Conservation (phyloP, 2,113 vertebrate genomes). For the Ctenomys sociabilis region DNA sequence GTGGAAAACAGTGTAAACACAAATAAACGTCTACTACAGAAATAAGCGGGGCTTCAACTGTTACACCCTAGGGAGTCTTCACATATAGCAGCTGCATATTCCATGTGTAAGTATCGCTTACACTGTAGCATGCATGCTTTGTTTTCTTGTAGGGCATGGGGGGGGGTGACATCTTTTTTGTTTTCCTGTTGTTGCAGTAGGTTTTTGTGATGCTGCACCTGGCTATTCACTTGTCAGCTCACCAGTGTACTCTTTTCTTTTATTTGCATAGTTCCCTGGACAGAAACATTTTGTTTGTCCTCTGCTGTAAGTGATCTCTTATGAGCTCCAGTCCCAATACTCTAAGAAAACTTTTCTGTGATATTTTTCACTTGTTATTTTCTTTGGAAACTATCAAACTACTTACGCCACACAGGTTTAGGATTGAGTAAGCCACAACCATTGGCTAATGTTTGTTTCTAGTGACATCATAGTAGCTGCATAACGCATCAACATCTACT, state of each 20-base stretch:
- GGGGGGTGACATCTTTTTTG: background rate
- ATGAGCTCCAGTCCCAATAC: background rate
- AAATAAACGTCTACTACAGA: background rate
- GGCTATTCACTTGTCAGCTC: background rate
- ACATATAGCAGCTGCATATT: background rate
- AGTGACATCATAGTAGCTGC: background rate
- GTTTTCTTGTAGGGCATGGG: no score
- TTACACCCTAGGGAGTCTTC: background rate
- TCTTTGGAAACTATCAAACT: background rate
- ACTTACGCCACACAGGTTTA: background rate
- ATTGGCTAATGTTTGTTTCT: background rate
- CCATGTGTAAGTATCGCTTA: no score
- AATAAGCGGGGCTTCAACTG: background rate
- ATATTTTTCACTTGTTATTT: background rate
- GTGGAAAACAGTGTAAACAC: background rate
- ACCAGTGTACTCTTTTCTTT: background rate
- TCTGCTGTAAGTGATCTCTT: background rate
- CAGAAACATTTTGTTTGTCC: background rate
- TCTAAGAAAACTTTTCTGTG: background rate
- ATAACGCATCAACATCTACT: background rate
- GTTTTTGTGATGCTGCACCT: background rate
- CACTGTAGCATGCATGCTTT: no score
- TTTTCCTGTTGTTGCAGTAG: background rate
- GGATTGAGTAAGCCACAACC: background rate
- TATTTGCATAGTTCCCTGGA: background rate